A percentile compares a stretch with the other conserved stretches of the same genome.
Evolutionary conservation across 2,113 vertebrate species (phyloP).

Genomic region (Dicerorhinus sumatrensis): DNA sequence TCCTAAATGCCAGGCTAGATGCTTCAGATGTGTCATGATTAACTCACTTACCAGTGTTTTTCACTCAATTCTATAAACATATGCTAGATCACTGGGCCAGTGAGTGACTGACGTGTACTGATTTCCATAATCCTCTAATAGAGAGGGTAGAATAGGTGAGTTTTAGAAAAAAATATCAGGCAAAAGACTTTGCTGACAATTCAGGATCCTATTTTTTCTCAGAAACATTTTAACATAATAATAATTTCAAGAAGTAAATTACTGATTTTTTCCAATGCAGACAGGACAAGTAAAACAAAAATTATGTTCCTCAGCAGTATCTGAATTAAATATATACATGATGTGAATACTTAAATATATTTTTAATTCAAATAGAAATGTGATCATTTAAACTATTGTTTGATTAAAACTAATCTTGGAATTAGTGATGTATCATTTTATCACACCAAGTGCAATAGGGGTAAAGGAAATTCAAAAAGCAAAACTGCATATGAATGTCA

Average conservation of each 20-base stretch:
- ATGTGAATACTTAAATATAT: constrained; percentile 57
- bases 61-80: neutral
- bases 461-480: neutral
- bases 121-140: constrained; percentile 13
- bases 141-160: neutral
- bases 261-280: constrained; percentile 61
- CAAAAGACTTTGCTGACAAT: constrained; percentile 28
- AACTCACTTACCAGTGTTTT: neutral
- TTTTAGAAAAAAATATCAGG: constrained; percentile 38
- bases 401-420: constrained; percentile 61
- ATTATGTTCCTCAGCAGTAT: constrained; percentile 52
- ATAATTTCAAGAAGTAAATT: constrained; percentile 66
- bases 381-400: constrained; percentile 67
- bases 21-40: neutral
- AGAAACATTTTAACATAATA: constrained; percentile 70
- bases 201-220: constrained; percentile 54
- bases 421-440: constrained; percentile 39
- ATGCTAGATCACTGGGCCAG: neutral
- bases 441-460: neutral
- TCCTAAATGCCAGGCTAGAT: neutral
- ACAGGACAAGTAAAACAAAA: constrained; percentile 66
- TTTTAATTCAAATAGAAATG: constrained; percentile 65
- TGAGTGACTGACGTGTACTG: neutral
- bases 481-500: constrained; percentile 41
- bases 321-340: constrained; percentile 64